These are phyloP conservation scores for Enteromius treurensis DNA, from an alignment of 2,797 vertebrate genomes.

Conservation along the genomic window DNA sequence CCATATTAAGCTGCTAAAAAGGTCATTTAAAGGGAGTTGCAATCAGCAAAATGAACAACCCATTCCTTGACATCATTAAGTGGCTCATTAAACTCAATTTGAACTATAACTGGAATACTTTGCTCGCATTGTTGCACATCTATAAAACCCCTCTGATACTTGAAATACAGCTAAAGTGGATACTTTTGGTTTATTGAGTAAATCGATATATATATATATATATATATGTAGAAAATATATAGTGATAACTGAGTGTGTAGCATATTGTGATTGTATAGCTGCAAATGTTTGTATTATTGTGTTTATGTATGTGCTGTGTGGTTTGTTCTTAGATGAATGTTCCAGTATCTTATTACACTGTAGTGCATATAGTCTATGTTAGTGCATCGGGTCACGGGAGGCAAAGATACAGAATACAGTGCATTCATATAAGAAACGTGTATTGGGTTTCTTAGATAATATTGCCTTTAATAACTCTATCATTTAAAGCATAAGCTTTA, in stretches of 20 bases:
- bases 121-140: neutral
- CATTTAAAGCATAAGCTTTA: neutral
- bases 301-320: slow-evolving; percentile 39
- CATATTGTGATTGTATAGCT: neutral
- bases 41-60: slow-evolving; percentile 4
- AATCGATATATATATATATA: neutral
- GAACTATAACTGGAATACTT: slow-evolving; percentile 6
- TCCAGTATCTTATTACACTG: slow-evolving; percentile 46
- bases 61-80: slow-evolving; percentile 12
- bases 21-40: neutral
- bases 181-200: neutral
- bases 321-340: slow-evolving; percentile 49
- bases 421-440: slow-evolving; percentile 17
- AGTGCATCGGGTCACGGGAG: slow-evolving; percentile 58
- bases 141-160: neutral
- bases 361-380: slow-evolving; percentile 54
- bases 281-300: slow-evolving; percentile 3
- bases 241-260: neutral
- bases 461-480: neutral
- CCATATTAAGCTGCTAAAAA: slow-evolving; percentile 8
- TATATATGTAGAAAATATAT: neutral
- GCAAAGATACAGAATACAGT: slow-evolving; percentile 34
- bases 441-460: slow-evolving; percentile 17
- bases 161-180: neutral
- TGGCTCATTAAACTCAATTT: slow-evolving; percentile 27